Evolutionary conservation across 1,140 invertebrate species (phyloP).

Genomic region (Drosophila funebris): DNA sequence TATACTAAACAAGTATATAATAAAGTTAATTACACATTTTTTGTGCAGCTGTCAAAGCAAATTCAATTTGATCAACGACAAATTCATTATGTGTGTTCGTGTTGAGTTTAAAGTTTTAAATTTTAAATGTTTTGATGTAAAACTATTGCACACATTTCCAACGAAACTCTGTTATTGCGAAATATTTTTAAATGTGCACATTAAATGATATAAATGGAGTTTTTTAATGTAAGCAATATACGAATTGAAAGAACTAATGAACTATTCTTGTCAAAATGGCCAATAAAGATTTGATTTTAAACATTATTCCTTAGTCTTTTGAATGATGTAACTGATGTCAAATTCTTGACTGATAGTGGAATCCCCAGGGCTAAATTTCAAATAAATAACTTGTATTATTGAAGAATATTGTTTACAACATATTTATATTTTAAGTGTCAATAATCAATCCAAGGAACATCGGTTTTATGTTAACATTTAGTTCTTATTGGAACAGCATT

Average conservation of each 20-base stretch:
- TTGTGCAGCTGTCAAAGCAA: slow-evolving; percentile 39
- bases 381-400: too few species aligned
- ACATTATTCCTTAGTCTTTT: slow-evolving; percentile 11
- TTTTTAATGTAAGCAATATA: slow-evolving; percentile 54
- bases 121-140: slow-evolving; percentile 52
- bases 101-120: slow-evolving; percentile 50
- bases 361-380: too few species aligned
- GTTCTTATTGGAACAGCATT: slow-evolving; percentile 60
- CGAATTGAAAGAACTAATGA: slow-evolving; percentile 58
- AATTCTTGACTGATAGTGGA: too few species aligned
- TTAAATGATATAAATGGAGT: slow-evolving; percentile 64
- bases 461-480: background rate
- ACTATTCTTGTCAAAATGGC: slow-evolving; percentile 83
- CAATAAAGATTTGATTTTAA: slow-evolving; percentile 77
- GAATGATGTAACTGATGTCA: too few species aligned
- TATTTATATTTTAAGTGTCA: background rate
- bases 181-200: slow-evolving; percentile 60
- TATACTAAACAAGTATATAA: slow-evolving; percentile 18
- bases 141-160: slow-evolving; percentile 57
- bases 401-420: background rate
- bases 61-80: slow-evolving; percentile 37
- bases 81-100: slow-evolving; percentile 42
- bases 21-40: slow-evolving; percentile 36
- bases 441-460: background rate
- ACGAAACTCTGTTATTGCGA: slow-evolving; percentile 50